Conservation (phyloP, 2,113 vertebrate genomes). For the Sinosuthora webbiana region DNA sequence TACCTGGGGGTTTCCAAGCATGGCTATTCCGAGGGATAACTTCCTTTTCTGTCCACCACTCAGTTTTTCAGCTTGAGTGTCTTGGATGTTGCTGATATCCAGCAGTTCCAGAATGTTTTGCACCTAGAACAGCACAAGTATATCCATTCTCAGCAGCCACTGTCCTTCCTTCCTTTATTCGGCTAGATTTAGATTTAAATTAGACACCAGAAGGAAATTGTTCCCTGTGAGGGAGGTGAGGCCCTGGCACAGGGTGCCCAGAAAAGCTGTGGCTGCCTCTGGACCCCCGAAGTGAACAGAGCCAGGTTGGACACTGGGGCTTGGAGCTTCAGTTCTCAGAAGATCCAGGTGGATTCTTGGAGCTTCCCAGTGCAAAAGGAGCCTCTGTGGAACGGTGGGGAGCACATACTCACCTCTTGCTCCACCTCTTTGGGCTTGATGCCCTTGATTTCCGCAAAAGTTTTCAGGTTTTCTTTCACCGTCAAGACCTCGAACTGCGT, state of each 20-base stretch:
- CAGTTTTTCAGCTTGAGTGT: constrained; percentile 82
- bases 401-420: constrained; percentile 4
- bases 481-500: constrained; percentile 88
- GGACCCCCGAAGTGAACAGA: neutral
- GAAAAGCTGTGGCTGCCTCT: neutral
- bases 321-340: neutral
- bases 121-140: constrained; percentile 71
- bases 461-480: constrained; percentile 87
- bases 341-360: neutral
- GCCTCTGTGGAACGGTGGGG: fast-evolving
- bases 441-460: constrained; percentile 90
- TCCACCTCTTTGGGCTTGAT: constrained; percentile 76
- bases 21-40: constrained; percentile 84
- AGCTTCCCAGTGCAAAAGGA: neutral
- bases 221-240: neutral
- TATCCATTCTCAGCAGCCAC: neutral
- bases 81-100: constrained; percentile 81
- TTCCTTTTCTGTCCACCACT: constrained; percentile 89
- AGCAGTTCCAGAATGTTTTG: constrained; percentile 80
- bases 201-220: neutral
- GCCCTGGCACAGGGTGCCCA: neutral
- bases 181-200: neutral
- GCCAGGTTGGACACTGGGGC: fast-evolving
- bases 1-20: constrained; percentile 88
- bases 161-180: neutral